These are phyloP conservation scores for Anthopleura xanthogrammica DNA, from an alignment of 92 coral and sea anemone species.

Conservation along the genomic window DNA sequence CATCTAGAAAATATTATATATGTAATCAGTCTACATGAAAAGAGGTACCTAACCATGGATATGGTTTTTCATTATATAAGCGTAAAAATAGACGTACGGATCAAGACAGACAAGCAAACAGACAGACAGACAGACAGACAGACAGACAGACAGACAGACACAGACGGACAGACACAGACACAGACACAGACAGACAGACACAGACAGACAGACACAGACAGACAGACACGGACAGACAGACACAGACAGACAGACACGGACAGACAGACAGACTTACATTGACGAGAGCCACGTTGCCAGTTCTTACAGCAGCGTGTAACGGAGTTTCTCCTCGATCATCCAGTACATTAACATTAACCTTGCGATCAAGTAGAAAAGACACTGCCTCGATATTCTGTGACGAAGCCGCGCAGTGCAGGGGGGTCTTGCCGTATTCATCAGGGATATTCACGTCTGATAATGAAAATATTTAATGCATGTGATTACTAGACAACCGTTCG, in stretches of 20 bases:
- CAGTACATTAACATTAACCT: constrained; percentile 43
- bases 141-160: too few species aligned
- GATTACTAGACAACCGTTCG: not conserved
- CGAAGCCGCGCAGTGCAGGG: constrained; percentile 46
- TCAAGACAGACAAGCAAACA: too few species aligned
- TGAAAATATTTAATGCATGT: not conserved
- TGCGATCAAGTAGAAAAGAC: constrained; percentile 28
- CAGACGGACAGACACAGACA: not conserved
- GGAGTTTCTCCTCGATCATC: constrained; percentile 53
- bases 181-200: not conserved
- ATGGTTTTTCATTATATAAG: too few species aligned
- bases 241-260: not conserved
- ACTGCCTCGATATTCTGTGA: constrained; percentile 44
- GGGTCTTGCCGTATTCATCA: constrained; percentile 52
- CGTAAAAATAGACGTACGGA: too few species aligned
- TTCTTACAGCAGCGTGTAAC: constrained; percentile 42
- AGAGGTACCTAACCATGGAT: too few species aligned
- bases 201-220: not conserved
- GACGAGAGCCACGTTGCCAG: constrained; percentile 39
- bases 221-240: constrained; percentile 1
- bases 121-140: too few species aligned
- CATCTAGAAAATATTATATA: constrained; percentile 10
- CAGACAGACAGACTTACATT: constrained; percentile 25
- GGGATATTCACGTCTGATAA: constrained; percentile 32
- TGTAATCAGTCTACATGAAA: too few species aligned